A percentile compares a stretch with the other conserved stretches of the same genome.
phyloP scores from a whole-genome alignment of 2,797 vertebrate genomes.

The Lacerta agilis region DNA sequence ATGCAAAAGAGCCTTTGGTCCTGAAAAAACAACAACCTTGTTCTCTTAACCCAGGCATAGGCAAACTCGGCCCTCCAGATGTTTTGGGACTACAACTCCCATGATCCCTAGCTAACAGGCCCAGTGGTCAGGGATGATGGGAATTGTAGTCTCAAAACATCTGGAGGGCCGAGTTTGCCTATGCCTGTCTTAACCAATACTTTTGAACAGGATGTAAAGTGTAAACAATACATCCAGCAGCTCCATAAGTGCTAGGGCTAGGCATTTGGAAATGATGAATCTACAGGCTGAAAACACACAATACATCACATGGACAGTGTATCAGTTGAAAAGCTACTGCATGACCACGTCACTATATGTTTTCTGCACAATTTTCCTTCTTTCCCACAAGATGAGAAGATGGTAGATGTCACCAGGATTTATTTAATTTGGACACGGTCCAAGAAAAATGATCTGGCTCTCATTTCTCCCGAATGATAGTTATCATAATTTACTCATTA shows the following conservation, averaged over 20 bases:
- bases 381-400: background rate
- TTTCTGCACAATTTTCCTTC: background rate
- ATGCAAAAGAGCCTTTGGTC: constrained; percentile 6
- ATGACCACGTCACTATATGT: constrained; percentile 22
- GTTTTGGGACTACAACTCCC: too few species aligned
- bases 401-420: background rate
- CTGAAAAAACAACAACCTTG: background rate
- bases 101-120: too few species aligned
- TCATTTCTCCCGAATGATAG: background rate
- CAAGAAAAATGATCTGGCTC: too few species aligned
- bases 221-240: background rate
- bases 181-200: background rate
- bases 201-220: background rate
- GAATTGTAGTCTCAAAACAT: too few species aligned
- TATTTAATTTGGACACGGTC: background rate
- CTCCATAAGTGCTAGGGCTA: background rate
- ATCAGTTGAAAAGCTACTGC: constrained; percentile 5
- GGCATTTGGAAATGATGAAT: background rate
- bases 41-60: too few species aligned
- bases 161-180: too few species aligned
- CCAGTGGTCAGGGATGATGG: too few species aligned
- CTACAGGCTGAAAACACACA: constrained; percentile 11
- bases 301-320: background rate
- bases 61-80: too few species aligned
- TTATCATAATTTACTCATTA: background rate